Base-by-base conservation (phyloP, 2,888 invertebrate species). In the Laspeyria flexula region DNA sequence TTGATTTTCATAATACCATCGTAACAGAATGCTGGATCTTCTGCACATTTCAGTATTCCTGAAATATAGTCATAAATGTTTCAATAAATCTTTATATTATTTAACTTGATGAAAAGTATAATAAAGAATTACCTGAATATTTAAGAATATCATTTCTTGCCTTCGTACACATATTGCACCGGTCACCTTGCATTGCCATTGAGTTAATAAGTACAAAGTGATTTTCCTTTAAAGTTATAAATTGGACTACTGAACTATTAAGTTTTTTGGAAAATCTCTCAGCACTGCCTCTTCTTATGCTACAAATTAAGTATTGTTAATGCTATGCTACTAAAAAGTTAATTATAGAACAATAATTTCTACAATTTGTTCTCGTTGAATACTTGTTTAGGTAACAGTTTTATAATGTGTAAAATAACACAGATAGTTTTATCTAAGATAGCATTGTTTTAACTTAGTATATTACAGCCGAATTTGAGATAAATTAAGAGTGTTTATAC, bases 181-280 rank as follows among this genome's bases (percentile, higher is more conserved):
- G 95, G 84, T 99, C 99, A 0, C 97, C 97, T 86, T 99, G 96
- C 92, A 99, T 93, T 10, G 99, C 98, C 97, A 99, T 99, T 55
- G 99, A 99, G 84, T 99, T 99, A 5, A 99, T 83, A 25, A 98
- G 84, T 6, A 99, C 95, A 90, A 99, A 99, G 79, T 97, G 95
- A 80, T 95, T 96, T 21, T 95, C 95, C 71, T 95, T 94, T 3
- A 96, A 78, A 6, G 94, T 94, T 12, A 96, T 77, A 70, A 97
- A 88, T 60, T 95, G 93, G 0, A 98, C 96, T 3, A 96, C 93
- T 3, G 96, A 94, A 0, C 96, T 93, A 71, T 96, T 95, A 73
- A 98, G 95, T 9, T 93, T 93, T 42, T 92, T 89, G 11, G 94
- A 87, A 83, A 97, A 97, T 69, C 97, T 93, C 45, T 94, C 86